phyloP scores from a whole-genome alignment of 2,888 invertebrate species.

The Agrypnus murinus region DNA sequence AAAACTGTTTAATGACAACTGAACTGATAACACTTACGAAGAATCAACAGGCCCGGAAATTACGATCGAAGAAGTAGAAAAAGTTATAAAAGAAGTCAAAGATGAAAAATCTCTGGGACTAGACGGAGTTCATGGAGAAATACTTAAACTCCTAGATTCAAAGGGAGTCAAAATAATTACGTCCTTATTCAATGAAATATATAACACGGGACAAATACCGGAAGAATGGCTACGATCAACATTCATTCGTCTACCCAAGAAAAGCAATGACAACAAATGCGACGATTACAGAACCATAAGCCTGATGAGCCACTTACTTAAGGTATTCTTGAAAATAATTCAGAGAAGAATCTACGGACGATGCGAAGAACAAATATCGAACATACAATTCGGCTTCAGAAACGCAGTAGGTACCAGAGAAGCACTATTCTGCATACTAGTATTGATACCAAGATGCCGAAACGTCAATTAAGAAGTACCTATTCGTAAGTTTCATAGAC shows the following conservation, averaged over 20 bases:
- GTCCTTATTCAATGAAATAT: conserved; percentile 38
- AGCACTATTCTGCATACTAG: no score
- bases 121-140: conserved; percentile 35
- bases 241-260: conserved; percentile 49
- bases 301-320: conserved; percentile 22
- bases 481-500: no score
- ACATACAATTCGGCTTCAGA: conserved; percentile 36
- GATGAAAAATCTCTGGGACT: conserved; percentile 35
- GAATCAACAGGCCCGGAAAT: not conserved
- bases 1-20: conserved; percentile 7
- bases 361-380: conserved; percentile 19
- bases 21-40: not conserved
- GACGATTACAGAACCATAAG: conserved; percentile 10
- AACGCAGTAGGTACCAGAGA: no score
- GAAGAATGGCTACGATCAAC: conserved; percentile 44
- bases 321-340: conserved; percentile 29
- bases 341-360: conserved; percentile 17
- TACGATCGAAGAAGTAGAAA: conserved; percentile 14
- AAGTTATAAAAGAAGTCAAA: conserved; percentile 27
- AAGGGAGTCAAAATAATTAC: conserved; percentile 19
- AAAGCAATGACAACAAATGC: conserved; percentile 26
- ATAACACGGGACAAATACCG: conserved; percentile 37
- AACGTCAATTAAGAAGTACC: not conserved
- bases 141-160: conserved; percentile 30
- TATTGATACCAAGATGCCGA: conserved; percentile 3